phyloP scores from a whole-genome alignment of 2,113 vertebrate species.

The Anguilla rostrata region DNA sequence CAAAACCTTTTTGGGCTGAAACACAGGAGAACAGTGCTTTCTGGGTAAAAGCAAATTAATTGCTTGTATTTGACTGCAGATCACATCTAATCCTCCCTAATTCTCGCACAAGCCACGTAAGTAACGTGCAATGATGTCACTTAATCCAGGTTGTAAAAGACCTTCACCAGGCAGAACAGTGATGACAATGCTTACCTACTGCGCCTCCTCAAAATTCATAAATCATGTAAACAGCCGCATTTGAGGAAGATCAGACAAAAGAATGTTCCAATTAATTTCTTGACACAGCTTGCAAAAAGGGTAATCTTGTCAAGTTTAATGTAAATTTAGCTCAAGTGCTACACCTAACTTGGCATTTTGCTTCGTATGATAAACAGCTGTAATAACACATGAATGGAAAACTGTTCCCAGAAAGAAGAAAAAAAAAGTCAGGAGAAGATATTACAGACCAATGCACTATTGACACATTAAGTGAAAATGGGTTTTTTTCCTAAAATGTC shows the following conservation, averaged over 20 bases:
- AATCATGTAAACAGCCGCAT: not conserved
- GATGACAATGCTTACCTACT: not conserved
- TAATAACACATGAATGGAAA: not conserved
- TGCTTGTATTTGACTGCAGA: not conserved
- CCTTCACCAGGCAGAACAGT: not conserved
- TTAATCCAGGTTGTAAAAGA: slow-evolving; percentile 3
- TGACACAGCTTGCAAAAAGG: not conserved
- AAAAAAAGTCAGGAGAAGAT: not conserved
- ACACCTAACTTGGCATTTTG: not conserved
- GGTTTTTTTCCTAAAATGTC: not conserved
- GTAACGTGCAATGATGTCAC: not conserved
- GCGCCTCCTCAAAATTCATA: not conserved
- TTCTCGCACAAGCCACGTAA: not conserved
- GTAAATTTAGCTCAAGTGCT: not conserved
- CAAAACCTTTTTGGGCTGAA: not conserved
- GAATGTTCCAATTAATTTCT: not conserved
- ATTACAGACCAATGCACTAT: not conserved
- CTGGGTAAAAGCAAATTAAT: slow-evolving; percentile 6
- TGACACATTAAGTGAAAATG: not conserved
- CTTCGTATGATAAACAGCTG: not conserved
- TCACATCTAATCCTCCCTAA: slow-evolving; percentile 3
- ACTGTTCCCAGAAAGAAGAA: not conserved
- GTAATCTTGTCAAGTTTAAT: slow-evolving; percentile 7
- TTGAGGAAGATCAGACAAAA: not conserved
- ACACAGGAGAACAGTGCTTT: not conserved